phyloP scores from a whole-genome alignment of 2,113 vertebrate species.

The Rhinopomastus cyanomelas region DNA sequence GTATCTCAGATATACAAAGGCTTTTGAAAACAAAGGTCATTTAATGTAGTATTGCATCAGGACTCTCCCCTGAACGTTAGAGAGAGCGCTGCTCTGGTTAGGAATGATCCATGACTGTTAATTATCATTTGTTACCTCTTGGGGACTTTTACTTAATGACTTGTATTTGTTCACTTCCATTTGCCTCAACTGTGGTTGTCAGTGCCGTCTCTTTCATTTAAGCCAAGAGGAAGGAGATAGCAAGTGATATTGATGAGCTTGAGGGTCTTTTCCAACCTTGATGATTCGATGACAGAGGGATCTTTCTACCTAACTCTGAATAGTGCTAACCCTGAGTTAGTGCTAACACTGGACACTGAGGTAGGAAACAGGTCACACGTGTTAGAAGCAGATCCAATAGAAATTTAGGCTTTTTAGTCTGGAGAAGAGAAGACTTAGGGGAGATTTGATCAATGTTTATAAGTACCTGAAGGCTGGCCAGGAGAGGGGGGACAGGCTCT shows the following conservation, averaged over 20 bases:
- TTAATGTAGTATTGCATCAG: background rate
- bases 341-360: background rate
- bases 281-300: background rate
- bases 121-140: background rate
- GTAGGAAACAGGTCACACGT: conserved; percentile 4
- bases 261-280: too few relatives aligned
- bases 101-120: background rate
- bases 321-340: too few relatives aligned
- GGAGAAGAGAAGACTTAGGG: too few relatives aligned
- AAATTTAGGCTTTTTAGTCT: too few relatives aligned
- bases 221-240: background rate
- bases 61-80: background rate
- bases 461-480: too few relatives aligned
- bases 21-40: conserved; percentile 1
- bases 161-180: conserved; percentile 20
- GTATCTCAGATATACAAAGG: background rate
- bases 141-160: background rate
- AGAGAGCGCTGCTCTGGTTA: background rate
- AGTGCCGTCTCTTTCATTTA: background rate
- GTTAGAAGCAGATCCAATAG: background rate
- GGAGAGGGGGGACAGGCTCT: too few relatives aligned
- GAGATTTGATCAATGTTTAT: too few relatives aligned
- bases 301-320: background rate
- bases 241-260: background rate
- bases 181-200: conserved; percentile 26